Evolutionary conservation across 2,888 invertebrate species (phyloP).

Genomic region (Stomorhina lunata): DNA sequence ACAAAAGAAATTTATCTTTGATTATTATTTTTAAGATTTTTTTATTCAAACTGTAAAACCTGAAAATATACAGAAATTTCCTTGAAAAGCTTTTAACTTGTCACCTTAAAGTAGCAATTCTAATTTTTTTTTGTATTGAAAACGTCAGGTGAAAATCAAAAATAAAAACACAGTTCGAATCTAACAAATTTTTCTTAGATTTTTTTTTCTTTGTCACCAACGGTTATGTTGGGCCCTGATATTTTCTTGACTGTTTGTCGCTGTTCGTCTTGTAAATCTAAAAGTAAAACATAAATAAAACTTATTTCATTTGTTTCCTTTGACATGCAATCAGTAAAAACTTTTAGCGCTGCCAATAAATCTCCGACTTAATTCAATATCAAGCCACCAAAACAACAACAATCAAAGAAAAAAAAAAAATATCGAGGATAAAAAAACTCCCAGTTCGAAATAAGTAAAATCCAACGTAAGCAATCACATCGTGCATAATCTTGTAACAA

Average conservation of each 20-base stretch:
- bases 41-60: neutral
- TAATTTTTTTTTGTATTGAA: neutral
- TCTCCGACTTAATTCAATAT: conserved; percentile 53
- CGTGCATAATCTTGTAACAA: conserved; percentile 17
- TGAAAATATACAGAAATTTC: neutral
- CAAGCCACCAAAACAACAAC: conserved; percentile 1
- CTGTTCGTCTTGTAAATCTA: conserved; percentile 27
- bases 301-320: conserved; percentile 58
- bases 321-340: conserved; percentile 63
- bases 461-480: conserved; percentile 16
- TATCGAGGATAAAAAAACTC: neutral
- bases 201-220: neutral
- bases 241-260: neutral
- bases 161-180: neutral
- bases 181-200: neutral
- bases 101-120: neutral
- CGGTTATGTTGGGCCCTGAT: neutral
- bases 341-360: conserved; percentile 62
- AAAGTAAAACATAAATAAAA: conserved; percentile 56
- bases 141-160: neutral
- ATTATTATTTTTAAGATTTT: no score
- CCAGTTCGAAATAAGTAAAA: conserved; percentile 9
- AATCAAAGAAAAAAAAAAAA: neutral
- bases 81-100: neutral
- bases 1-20: no score